Evolutionary conservation across 2,888 invertebrate genomes (phyloP), one percentile per base, ranked within the genome.

Genomic region (Heliconius erato): DNA sequence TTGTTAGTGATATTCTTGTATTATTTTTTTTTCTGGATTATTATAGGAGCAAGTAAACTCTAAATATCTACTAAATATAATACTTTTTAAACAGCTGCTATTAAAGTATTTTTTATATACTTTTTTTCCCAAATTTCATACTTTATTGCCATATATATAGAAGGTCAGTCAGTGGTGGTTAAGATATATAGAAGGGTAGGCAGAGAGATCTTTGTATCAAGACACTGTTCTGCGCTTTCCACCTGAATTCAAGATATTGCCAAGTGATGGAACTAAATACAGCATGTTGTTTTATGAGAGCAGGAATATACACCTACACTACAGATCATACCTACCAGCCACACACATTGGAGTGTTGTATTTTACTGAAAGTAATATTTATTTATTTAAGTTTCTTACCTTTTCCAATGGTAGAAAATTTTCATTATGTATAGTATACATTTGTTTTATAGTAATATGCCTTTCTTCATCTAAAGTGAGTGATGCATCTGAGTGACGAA

Each of bases 401-500:
- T 96, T 96, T 85, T 96, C 96, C 44, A 96, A 89, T 0, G 97
- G 93, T 28, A 97, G 87, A 79, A 98, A 96, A 67, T 97, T 94
- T 89, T 97, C 97, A 86, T 97, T 96, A 88, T 97, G 96, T 26
- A 98, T 90, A n/a, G 96, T 94, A 86, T 97, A 97, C 92, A 97
- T 96, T 85, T 97, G 94, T 87, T 97, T 96, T 54, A 96, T 95
- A 0, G 97, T 92, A 80, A 96, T 88, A 49, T 96, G 96, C 19
- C 97, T 93, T 86, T 95, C 96, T 83, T 96, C 96, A 90, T 96
- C 98, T 88, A 96, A 90, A 78, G 92, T 94, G 0, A 94, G 93
- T 0, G 96, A 95, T 69, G 95, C 94, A 97, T 96, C 98, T 96
- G 85, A 97, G 97, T 85, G 98, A 97, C 95, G 98, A 97, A 95